These are phyloP conservation scores for Heliconius congener DNA, from an alignment of 1,140 invertebrate genomes.

Conservation along the genomic window DNA sequence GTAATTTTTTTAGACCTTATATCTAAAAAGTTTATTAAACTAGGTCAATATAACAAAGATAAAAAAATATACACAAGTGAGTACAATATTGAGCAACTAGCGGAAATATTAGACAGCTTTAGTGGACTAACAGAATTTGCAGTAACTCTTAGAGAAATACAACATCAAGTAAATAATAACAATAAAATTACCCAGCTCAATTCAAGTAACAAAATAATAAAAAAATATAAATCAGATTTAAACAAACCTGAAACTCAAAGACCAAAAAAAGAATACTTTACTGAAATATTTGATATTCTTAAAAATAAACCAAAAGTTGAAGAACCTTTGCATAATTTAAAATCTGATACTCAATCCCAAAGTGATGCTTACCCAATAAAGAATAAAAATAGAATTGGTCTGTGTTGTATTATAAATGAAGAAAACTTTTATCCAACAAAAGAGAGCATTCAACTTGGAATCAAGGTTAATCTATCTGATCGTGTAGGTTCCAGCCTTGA, in stretches of 20 bases:
- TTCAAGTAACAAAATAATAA: not conserved
- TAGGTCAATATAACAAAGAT: slow-evolving; percentile 46
- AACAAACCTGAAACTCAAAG: slow-evolving; percentile 30
- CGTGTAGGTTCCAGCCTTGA: slow-evolving; percentile 64
- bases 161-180: slow-evolving; percentile 49
- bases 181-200: slow-evolving; percentile 3
- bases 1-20: slow-evolving; percentile 66
- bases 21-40: slow-evolving; percentile 62
- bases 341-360: slow-evolving; percentile 55
- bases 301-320: slow-evolving; percentile 49
- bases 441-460: slow-evolving; percentile 52
- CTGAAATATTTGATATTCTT: slow-evolving; percentile 50
- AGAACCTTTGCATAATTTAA: slow-evolving; percentile 47
- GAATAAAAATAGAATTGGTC: slow-evolving; percentile 59
- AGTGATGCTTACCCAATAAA: slow-evolving; percentile 61
- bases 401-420: slow-evolving; percentile 75
- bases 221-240: slow-evolving; percentile 36
- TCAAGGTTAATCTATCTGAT: slow-evolving; percentile 40
- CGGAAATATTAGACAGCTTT: slow-evolving; percentile 60
- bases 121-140: slow-evolving; percentile 49
- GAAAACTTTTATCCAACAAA: slow-evolving; percentile 69
- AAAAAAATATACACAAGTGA: slow-evolving; percentile 37
- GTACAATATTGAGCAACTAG: slow-evolving; percentile 54
- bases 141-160: slow-evolving; percentile 49
- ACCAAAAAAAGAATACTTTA: slow-evolving; percentile 43